Evolutionary conservation across 2,888 invertebrate genomes (phyloP).

Genomic region (Scrobipalpa costella): DNA sequence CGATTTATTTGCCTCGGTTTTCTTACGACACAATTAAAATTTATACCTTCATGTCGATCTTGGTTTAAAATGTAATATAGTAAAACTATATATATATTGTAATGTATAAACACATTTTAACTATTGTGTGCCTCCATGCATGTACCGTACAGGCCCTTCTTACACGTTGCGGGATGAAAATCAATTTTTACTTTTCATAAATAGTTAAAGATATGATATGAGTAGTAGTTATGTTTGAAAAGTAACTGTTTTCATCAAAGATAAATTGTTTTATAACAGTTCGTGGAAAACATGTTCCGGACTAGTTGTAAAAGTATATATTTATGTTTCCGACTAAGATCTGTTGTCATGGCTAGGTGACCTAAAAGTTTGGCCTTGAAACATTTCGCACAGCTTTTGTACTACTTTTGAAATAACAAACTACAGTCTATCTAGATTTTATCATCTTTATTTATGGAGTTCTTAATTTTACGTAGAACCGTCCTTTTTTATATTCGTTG

Average conservation of each 20-base stretch:
- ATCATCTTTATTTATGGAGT: not conserved
- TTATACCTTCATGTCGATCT: not conserved
- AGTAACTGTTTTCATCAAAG: not conserved
- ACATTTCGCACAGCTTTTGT: slow-evolving; percentile 40
- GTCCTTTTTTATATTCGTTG: not conserved
- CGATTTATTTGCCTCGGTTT: slow-evolving; percentile 8
- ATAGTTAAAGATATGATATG: too few species aligned
- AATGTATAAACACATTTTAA: too few species aligned
- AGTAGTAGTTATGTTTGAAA: too few species aligned
- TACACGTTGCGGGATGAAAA: too few species aligned
- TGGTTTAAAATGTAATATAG: not conserved
- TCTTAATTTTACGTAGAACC: slow-evolving; percentile 3
- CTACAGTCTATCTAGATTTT: not conserved
- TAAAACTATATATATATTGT: too few species aligned
- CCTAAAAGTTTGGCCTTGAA: slow-evolving; percentile 49
- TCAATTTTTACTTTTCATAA: too few species aligned
- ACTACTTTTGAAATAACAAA: slow-evolving; percentile 20
- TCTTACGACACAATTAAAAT: slow-evolving; percentile 14
- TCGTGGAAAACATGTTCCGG: not conserved
- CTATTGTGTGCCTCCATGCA: too few species aligned
- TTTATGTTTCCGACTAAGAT: slow-evolving; percentile 8
- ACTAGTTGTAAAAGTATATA: not conserved
- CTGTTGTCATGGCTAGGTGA: slow-evolving; percentile 5
- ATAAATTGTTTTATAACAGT: not conserved
- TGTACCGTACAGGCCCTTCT: too few species aligned